A percentile compares a stretch with the other conserved stretches of the same genome.
Evolutionary conservation across 2,113 vertebrate genomes (phyloP).

Genomic region (Tretioscincus oriximinensis): DNA sequence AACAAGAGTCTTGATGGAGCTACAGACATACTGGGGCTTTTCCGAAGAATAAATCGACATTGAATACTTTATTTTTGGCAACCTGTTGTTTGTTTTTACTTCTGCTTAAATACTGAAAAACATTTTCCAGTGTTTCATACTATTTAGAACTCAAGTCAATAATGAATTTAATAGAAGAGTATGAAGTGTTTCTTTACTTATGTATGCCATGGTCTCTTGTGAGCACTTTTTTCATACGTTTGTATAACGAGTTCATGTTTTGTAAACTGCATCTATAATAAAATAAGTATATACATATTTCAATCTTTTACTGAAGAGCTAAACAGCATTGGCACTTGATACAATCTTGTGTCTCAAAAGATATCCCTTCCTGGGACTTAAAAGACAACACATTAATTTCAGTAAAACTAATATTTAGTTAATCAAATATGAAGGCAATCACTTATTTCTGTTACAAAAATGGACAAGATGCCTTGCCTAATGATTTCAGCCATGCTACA

Average conservation of each 20-base stretch:
- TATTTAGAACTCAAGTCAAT: background rate
- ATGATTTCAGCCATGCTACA: slow-evolving; percentile 21
- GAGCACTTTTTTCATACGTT: background rate
- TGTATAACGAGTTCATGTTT: background rate
- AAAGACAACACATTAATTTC: slow-evolving; percentile 59
- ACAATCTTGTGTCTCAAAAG: slow-evolving; percentile 77
- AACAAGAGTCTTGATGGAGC: too few relatives aligned
- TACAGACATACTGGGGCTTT: background rate
- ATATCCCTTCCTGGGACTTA: slow-evolving; percentile 68
- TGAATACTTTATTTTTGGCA: background rate
- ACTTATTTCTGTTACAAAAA: slow-evolving; percentile 39
- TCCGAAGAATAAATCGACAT: slow-evolving; percentile 23
- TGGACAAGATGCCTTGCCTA: slow-evolving; percentile 35
- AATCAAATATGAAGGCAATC: slow-evolving; percentile 53
- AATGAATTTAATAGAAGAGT: rapidly evolving
- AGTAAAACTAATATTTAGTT: slow-evolving; percentile 63
- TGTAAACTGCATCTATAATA: slow-evolving; percentile 30
- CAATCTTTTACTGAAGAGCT: slow-evolving; percentile 46
- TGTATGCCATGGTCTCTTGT: background rate
- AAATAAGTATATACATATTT: slow-evolving; percentile 21
- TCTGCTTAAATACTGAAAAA: background rate
- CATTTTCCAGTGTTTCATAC: background rate
- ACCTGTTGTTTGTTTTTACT: background rate
- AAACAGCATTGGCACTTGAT: slow-evolving; percentile 59
- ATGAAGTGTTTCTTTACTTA: slow-evolving; percentile 23